These are phyloP conservation scores for Tetramorium alpestre DNA, from an alignment of 1,140 invertebrate species.

Conservation along the genomic window DNA sequence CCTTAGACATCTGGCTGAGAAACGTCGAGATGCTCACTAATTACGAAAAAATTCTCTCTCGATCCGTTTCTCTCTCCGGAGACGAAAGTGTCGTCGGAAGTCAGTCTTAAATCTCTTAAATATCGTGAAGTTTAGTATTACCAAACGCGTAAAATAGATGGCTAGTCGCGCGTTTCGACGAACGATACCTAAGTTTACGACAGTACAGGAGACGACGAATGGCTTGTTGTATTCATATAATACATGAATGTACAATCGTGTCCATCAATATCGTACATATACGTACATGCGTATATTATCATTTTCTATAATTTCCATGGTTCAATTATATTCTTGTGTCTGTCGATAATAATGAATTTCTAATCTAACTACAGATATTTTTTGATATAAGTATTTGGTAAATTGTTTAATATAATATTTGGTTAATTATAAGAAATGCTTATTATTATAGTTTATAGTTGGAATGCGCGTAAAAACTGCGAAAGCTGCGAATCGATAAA, in stretches of 20 bases:
- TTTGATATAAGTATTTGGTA: background rate
- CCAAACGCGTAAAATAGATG: background rate
- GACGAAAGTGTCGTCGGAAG: background rate
- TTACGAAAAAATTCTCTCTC: background rate
- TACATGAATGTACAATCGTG: background rate
- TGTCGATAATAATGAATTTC: background rate
- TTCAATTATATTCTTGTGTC: background rate
- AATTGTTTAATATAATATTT: background rate
- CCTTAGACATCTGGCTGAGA: background rate
- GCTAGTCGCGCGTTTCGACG: background rate
- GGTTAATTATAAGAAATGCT: background rate
- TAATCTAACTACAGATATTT: background rate
- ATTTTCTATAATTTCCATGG: background rate
- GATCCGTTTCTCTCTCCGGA: too few relatives aligned
- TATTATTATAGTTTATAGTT: background rate
- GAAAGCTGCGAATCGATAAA: background rate
- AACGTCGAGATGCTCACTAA: background rate
- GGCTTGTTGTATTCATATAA: background rate
- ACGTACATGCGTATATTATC: too few relatives aligned
- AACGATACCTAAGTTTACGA: background rate
- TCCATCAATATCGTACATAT: background rate
- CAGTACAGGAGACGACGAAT: background rate
- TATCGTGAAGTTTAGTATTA: background rate
- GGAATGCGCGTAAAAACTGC: background rate
- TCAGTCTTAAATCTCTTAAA: slow-evolving; percentile 18